Evolutionary conservation across 2,113 vertebrate species (phyloP).

Genomic region (Xiphorhynchus elegans): DNA sequence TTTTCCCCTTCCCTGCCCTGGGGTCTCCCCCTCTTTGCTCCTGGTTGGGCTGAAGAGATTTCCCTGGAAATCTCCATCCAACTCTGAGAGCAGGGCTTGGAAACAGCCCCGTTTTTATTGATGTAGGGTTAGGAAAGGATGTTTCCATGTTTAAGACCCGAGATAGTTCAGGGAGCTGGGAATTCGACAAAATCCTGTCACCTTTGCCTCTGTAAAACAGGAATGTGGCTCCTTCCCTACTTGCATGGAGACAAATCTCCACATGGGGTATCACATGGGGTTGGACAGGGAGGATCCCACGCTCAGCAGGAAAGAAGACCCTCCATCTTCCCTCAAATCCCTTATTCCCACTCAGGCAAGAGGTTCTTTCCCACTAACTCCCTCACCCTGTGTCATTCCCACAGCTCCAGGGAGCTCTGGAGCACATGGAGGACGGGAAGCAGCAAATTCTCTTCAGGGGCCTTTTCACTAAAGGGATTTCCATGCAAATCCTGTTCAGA

Average conservation of each 20-base stretch:
- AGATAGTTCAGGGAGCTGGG: not conserved
- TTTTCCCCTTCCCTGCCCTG: not conserved
- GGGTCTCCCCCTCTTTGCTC: not conserved
- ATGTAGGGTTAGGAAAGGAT: not conserved
- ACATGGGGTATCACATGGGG: accelerated
- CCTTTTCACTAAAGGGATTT: not conserved
- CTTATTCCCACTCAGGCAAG: not conserved
- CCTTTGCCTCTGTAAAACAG: not conserved
- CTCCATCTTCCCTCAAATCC: not conserved
- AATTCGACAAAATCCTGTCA: not conserved
- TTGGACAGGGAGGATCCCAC: not conserved
- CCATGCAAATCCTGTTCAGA: not conserved
- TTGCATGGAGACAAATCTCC: not conserved
- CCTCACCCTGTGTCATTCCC: not conserved
- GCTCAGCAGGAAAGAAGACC: not conserved
- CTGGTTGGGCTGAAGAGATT: not conserved
- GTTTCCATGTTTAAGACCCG: not conserved
- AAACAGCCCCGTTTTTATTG: not conserved
- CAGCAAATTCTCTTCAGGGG: not conserved
- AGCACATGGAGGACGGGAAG: not conserved
- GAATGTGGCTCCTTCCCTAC: not conserved
- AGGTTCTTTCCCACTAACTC: not conserved
- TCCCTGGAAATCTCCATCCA: not conserved
- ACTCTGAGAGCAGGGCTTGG: not conserved
- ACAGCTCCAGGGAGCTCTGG: accelerated